Percentiles rank a stretch among this genome's conserved stretches.
phyloP scores from a whole-genome alignment of 2,113 vertebrate species.

The Indri indri region DNA sequence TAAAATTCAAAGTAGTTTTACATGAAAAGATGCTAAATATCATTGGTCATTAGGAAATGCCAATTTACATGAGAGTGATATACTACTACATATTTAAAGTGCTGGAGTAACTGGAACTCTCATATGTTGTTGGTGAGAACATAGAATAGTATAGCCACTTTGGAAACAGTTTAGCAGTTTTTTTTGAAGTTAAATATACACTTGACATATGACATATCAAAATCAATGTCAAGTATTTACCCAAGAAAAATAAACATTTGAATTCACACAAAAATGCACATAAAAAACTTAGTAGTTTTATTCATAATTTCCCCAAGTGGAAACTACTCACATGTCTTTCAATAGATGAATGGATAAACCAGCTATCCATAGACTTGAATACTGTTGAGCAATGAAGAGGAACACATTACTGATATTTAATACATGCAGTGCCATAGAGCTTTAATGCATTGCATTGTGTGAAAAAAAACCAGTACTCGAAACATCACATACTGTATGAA shows the following conservation, averaged over 20 bases:
- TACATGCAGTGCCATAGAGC: neutral
- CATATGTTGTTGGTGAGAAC: neutral
- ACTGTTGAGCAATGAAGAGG: neutral
- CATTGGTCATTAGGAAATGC: neutral
- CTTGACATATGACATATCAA: neutral
- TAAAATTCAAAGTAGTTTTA: neutral
- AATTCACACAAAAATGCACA: neutral
- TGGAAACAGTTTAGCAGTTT: neutral
- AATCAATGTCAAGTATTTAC: neutral
- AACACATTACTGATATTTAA: neutral
- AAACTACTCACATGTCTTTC: neutral
- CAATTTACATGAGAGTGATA: neutral
- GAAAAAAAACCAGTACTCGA: neutral
- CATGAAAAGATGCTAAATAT: neutral
- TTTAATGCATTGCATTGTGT: neutral
- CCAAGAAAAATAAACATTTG: neutral
- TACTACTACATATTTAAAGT: neutral
- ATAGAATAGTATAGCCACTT: neutral
- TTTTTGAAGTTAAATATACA: neutral
- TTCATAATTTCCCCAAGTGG: neutral
- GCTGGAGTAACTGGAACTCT: neutral
- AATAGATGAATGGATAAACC: neutral
- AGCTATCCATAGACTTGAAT: neutral
- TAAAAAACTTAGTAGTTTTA: neutral
- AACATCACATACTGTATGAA: neutral